phyloP scores from a whole-genome alignment of 2,888 invertebrate genomes.

The Scaptomyza caliginosa region DNA sequence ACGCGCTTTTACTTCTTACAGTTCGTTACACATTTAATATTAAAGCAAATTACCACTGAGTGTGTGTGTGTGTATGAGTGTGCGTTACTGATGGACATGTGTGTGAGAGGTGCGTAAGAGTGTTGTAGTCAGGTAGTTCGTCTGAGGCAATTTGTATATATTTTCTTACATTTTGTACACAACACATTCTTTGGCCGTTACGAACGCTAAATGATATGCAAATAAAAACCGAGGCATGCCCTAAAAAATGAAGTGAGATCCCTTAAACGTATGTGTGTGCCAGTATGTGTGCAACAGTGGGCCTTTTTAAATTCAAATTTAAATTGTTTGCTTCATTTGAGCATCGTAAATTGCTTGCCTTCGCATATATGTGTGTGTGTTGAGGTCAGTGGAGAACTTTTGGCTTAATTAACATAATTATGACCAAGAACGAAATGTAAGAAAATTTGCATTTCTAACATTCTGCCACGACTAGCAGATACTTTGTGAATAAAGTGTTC shows the following conservation, averaged over 20 bases:
- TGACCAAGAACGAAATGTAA: constrained; percentile 19
- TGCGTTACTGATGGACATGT: not conserved
- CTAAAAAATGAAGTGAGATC: constrained; percentile 37
- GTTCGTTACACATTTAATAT: constrained; percentile 79
- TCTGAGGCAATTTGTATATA: constrained; percentile 53
- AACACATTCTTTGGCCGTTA: constrained; percentile 56
- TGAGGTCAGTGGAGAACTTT: constrained; percentile 35
- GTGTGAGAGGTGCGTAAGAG: constrained; percentile 1
- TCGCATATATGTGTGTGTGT: constrained; percentile 39
- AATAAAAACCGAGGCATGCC: constrained; percentile 67
- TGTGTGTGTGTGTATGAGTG: constrained; percentile 15
- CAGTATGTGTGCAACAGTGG: constrained; percentile 1
- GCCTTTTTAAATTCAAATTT: constrained; percentile 73
- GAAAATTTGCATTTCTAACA: not conserved
- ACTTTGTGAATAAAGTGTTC: not conserved
- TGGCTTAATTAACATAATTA: constrained; percentile 70
- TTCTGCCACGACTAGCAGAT: not conserved
- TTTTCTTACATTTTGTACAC: constrained; percentile 26
- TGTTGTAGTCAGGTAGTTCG: constrained; percentile 56
- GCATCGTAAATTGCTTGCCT: constrained; percentile 35
- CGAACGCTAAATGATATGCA: constrained; percentile 72
- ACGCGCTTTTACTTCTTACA: constrained; percentile 77
- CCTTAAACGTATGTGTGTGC: constrained; percentile 4
- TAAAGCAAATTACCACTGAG: constrained; percentile 73
- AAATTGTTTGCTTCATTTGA: constrained; percentile 72